A percentile compares a stretch with the other conserved stretches of the same genome.
phyloP scores from a whole-genome alignment of 2,113 vertebrate species.

The Crotalus helleri region DNA sequence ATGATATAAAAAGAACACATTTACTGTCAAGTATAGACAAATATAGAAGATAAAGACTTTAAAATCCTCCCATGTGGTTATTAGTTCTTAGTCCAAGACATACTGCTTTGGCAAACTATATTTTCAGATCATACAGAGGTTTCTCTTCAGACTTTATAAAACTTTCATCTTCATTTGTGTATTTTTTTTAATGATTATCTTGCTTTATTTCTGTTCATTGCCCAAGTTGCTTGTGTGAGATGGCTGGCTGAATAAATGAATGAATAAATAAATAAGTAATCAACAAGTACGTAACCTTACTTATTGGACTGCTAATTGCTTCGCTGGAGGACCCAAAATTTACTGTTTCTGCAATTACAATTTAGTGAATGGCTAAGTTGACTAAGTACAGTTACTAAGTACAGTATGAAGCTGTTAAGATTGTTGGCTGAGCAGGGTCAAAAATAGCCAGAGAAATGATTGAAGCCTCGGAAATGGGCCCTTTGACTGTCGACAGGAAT shows the following conservation, averaged over 20 bases:
- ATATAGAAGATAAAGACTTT: background rate
- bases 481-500: too few relatives aligned
- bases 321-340: background rate
- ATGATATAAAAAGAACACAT: too few relatives aligned
- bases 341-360: background rate
- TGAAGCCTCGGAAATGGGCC: background rate
- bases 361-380: background rate
- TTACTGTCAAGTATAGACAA: too few relatives aligned
- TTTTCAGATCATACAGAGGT: background rate
- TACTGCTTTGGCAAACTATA: background rate
- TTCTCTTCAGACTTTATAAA: background rate
- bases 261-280: background rate
- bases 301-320: background rate
- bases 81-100: background rate
- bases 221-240: background rate
- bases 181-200: background rate
- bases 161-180: background rate
- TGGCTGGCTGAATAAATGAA: background rate
- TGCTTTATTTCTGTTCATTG: background rate
- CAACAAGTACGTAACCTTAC: background rate
- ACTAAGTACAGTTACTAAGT: background rate
- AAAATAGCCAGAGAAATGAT: background rate
- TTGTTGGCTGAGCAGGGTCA: background rate
- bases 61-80: background rate
- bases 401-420: background rate